These are phyloP conservation scores for Cotesia glomerata DNA, from an alignment of 1,140 invertebrate species.

Conservation along the genomic window DNA sequence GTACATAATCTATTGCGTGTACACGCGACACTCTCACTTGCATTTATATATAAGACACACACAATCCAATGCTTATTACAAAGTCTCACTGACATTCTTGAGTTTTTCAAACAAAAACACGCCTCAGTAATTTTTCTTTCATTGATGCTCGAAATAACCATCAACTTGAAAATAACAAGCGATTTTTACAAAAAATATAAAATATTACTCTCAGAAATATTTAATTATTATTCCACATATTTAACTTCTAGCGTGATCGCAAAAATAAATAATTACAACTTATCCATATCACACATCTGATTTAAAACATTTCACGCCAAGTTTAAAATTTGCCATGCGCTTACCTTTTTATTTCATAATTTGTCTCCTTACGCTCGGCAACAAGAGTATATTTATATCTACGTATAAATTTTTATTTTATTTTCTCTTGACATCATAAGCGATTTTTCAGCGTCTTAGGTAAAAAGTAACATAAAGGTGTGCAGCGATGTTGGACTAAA, in stretches of 20 bases:
- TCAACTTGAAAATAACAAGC: not conserved
- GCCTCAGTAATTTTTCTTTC: slow-evolving; percentile 25
- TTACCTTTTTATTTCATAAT: too few species aligned
- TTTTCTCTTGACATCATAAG: not conserved
- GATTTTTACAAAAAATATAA: not conserved
- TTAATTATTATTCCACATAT: not conserved
- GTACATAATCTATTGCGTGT: slow-evolving; percentile 24
- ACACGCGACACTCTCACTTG: slow-evolving; percentile 29
- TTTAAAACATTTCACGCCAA: too few species aligned
- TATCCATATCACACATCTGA: too few species aligned
- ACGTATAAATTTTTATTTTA: not conserved
- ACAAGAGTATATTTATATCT: too few species aligned
- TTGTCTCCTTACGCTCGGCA: too few species aligned
- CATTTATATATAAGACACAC: too few species aligned
- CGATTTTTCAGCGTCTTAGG: not conserved
- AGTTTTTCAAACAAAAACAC: not conserved
- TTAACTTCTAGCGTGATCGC: too few species aligned
- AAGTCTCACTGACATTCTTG: not conserved
- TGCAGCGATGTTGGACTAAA: not conserved
- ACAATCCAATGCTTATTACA: too few species aligned
- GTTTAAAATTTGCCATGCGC: too few species aligned
- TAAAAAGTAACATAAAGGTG: not conserved
- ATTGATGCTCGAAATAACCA: not conserved
- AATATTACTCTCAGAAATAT: not conserved
- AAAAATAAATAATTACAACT: too few species aligned